Percentiles rank a stretch among this genome's conserved stretches.
Conservation (phyloP, 2,888 invertebrate species). For the Sipha maydis region DNA sequence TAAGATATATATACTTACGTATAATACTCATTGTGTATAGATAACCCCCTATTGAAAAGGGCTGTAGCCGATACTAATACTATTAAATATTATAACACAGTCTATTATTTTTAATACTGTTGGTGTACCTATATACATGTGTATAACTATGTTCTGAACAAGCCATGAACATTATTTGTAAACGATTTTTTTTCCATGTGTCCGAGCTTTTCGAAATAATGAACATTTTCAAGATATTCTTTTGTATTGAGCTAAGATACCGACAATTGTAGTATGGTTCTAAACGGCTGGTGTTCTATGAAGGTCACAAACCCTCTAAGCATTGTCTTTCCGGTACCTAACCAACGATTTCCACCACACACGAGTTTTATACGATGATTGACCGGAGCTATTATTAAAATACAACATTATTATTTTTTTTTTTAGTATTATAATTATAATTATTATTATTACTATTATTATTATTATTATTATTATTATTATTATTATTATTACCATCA, state of each 20-base stretch:
- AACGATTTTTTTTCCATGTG: neutral
- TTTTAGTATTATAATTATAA: conserved; percentile 4
- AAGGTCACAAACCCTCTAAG: conserved; percentile 45
- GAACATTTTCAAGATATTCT: conserved; percentile 40
- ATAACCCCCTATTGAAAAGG: neutral
- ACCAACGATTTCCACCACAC: conserved; percentile 28
- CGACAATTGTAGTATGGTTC: conserved; percentile 14
- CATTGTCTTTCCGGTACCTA: conserved; percentile 35
- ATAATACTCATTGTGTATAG: too few species aligned
- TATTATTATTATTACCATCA: conserved; percentile 16
- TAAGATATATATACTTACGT: too few species aligned
- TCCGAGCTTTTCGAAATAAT: conserved; percentile 39
- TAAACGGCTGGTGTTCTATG: conserved; percentile 41
- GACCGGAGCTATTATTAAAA: conserved; percentile 30
- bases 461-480: conserved; percentile 9
- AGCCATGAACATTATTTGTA: conserved; percentile 23
- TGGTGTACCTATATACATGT: neutral
- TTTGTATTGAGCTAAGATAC: conserved; percentile 12
- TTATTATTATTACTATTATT: too few species aligned
- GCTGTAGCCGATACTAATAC: neutral
- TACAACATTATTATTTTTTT: conserved; percentile 17
- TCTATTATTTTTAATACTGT: neutral
- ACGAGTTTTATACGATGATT: neutral
- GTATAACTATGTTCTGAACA: neutral
- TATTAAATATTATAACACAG: neutral